Evolutionary conservation across 2,888 invertebrate species (phyloP).

Genomic region (Myathropa florea): DNA sequence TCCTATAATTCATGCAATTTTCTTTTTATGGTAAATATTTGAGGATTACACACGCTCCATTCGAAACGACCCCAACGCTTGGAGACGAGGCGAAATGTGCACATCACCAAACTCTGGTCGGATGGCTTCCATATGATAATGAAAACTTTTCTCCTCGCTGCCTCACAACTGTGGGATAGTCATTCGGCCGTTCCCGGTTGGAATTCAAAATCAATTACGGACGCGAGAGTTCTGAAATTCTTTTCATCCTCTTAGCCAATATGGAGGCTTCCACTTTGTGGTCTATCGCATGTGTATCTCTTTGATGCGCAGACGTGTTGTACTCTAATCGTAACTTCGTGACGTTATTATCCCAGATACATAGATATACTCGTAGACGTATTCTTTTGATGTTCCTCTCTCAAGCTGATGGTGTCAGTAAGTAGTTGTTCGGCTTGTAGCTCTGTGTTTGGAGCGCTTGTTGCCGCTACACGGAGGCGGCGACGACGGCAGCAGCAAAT

Average conservation of each 20-base stretch:
- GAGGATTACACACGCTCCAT: constrained; percentile 63
- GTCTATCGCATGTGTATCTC: constrained; percentile 37
- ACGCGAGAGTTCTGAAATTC: constrained; percentile 56
- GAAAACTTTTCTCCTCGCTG: constrained; percentile 51
- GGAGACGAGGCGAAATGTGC: constrained; percentile 28
- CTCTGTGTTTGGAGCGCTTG: neutral
- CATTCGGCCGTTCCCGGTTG: neutral
- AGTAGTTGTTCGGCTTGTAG: neutral
- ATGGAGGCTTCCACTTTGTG: neutral
- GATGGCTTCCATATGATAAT: constrained; percentile 65
- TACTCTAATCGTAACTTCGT: constrained; percentile 69
- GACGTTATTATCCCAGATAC: constrained; percentile 71
- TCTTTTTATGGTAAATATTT: constrained; percentile 69
- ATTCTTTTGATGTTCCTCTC: constrained; percentile 62
- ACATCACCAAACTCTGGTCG: constrained; percentile 6
- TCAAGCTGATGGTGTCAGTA: constrained; percentile 32
- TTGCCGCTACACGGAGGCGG: neutral
- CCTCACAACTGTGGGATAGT: constrained; percentile 8
- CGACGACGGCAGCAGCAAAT: constrained; percentile 52
- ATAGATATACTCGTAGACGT: constrained; percentile 44
- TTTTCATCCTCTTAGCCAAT: neutral
- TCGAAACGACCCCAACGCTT: too few species aligned
- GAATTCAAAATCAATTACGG: constrained; percentile 63
- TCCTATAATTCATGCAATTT: constrained; percentile 67
- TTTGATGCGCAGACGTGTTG: constrained; percentile 63